Base-by-base conservation (phyloP, 2,888 invertebrate genomes). In the Tetranychus truncatus region DNA sequence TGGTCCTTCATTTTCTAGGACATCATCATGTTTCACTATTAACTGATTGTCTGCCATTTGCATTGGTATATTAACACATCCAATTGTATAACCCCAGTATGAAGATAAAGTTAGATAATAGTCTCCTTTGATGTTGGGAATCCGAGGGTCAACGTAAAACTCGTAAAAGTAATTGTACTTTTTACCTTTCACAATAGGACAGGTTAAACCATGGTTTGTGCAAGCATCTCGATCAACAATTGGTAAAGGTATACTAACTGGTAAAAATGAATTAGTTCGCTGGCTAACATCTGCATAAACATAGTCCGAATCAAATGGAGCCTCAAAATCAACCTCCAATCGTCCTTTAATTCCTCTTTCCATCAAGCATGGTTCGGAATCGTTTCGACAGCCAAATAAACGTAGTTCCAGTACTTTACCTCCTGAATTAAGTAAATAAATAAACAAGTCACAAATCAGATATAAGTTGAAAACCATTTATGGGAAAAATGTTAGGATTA, bases 281-380 rank as follows among this genome's bases (percentile, higher is more conserved):
- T 34, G 20, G 20, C 44, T 20, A 72, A 72, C 72, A 46, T 72
- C 72, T 11, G 45, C 45, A 46, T 46, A 46, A 45, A 72, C 45
- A n/a, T 45, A 72, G 20, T 46, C 45, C 15, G 72, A 44, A 46
- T 72, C 46, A n/a, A 72, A 72, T 15, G 72, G 72, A 46, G 72
- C 72, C 20, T 45, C 34, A n/a, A 72, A 72, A 72, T 72, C 72
- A n/a, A 72, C 34, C 20, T 72, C 72, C 46, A 72, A 72, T 72
- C 45, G 34, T 11, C 24, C 72, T 44, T 72, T 72, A 6, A 20
- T 45, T 45, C 45, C 72, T 72, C 72, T 15, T 6, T 34, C 8
- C 72, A 72, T 34, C n/a, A 72, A n/a, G 5, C 72, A 72, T 9
- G 72, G 72, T 15, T 24, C 20, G 1, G 34, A 45, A n/a, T 72